Evolutionary conservation across 2,797 vertebrate species (phyloP), one percentile per base, ranked within the genome.

Genomic region (Eulemur mongoz): DNA sequence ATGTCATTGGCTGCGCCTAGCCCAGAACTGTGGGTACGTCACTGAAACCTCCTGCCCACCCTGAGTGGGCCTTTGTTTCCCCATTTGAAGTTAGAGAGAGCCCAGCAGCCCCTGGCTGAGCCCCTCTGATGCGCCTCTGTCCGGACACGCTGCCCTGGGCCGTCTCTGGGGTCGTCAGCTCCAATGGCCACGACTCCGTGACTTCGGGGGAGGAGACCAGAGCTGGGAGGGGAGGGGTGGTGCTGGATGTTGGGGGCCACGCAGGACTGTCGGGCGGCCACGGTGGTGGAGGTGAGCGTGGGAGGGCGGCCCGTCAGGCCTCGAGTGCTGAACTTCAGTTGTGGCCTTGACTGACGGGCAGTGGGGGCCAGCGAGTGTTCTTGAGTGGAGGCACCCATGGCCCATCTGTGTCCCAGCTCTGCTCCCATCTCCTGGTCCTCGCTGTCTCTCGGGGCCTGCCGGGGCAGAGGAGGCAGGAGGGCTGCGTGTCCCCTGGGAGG

Each of bases 271-370:
- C 25, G 8, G 25, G 52, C 13, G 65, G 27, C 32, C 72, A 14
- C 57, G 50, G 17, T 27, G 11, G 5, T 7, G n/a, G n/a, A 69
- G n/a, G 15, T 1, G 32, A 13, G 38, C 45, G 0, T 5, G 0
- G 20, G 59, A 67, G 40, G n/a, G n/a, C 2, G 2, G 65, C 27
- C n/a, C 20, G 9, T 67, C 57, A 1, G n/a, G 32, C 61, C n/a
- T 1, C 7, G 63, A 35, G 7, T 20, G 73, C 88, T 45, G 73
- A 45, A 54, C 52, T 22, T 17, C 54, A 5, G 1, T 15, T 27
- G 22, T 43, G 5, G 22, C 23, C n/a, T 27, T 45, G 17, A 72
- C 4, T 32, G 12, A 2, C 6, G 32, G 52, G 61, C 65, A 11
- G 30, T 2, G 45, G 54, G 61, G 23, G 17, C 32, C 78, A 73